Evolutionary conservation across 64 coral and sea anemone species (phyloP).

Genomic region (Catalaphyllia jardinei): DNA sequence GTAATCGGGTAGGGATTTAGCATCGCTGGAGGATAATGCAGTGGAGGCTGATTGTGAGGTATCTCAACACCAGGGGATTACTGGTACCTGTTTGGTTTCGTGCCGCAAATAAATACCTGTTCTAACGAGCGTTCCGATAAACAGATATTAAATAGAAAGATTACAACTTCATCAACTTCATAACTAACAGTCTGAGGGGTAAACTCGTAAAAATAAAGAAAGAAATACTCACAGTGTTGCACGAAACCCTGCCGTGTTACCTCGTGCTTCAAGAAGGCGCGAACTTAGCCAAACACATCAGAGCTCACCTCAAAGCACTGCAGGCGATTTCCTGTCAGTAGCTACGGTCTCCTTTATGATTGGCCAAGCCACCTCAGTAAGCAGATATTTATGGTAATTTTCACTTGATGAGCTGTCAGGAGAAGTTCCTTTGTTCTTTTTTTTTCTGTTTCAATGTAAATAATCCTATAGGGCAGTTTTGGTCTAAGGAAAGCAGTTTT

Average conservation of each 20-base stretch:
- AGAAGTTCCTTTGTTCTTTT: conserved; percentile 10
- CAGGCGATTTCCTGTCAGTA: conserved; percentile 52
- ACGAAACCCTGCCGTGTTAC: conserved; percentile 36
- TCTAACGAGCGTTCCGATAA: conserved; percentile 27
- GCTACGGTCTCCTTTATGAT: conserved; percentile 49
- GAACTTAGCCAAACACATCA: conserved; percentile 20
- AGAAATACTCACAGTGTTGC: conserved; percentile 23
- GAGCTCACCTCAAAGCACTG: conserved; percentile 28
- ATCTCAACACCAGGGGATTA: conserved; percentile 32
- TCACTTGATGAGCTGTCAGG: neutral
- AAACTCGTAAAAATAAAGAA: conserved; percentile 20
- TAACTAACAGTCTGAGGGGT: conserved; percentile 21
- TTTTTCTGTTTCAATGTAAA: conserved; percentile 29
- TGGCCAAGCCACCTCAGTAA: conserved; percentile 61
- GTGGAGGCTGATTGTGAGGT: conserved; percentile 31
- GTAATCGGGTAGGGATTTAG: conserved; percentile 37
- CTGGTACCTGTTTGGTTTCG: conserved; percentile 35
- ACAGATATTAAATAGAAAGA: conserved; percentile 25
- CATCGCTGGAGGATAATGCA: conserved; percentile 20
- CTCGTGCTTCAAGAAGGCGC: conserved; percentile 19
- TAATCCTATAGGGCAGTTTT: conserved; percentile 3
- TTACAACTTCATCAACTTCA: conserved; percentile 39
- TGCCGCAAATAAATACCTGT: conserved; percentile 26
- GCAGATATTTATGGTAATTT: too few relatives aligned
- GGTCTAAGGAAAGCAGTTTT: neutral